A percentile compares a stretch with the other conserved stretches of the same genome.
These are phyloP conservation scores for Mesitornis unicolor DNA, from an alignment of 2,113 vertebrate genomes.

Conservation along the genomic window DNA sequence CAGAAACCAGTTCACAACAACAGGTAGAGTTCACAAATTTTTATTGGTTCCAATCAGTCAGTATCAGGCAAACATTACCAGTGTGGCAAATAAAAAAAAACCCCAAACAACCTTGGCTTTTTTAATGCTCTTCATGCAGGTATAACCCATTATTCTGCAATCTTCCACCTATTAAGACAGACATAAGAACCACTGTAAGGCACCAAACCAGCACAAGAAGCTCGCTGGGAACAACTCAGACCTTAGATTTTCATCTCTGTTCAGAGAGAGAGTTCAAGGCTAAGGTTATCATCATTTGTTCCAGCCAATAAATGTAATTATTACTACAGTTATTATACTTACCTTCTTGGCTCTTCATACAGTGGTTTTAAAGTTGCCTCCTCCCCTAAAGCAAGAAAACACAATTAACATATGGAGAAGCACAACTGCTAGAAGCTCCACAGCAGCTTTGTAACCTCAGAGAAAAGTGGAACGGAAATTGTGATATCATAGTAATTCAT, in stretches of 20 bases:
- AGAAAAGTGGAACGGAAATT: conserved; percentile 47
- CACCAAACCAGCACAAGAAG: background rate
- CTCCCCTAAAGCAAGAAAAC: background rate
- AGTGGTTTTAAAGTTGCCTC: background rate
- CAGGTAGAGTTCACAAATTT: background rate
- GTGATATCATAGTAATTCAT: conserved; percentile 65
- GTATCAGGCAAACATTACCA: background rate
- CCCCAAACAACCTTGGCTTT: accelerated
- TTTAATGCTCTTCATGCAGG: background rate
- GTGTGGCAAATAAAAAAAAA: background rate
- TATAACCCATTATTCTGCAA: background rate
- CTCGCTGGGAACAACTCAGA: conserved; percentile 68
- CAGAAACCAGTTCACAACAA: background rate
- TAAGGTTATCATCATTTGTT: conserved; percentile 73
- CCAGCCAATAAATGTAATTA: background rate
- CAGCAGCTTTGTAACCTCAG: conserved; percentile 59
- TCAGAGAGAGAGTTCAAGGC: conserved; percentile 84
- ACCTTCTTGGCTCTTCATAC: background rate
- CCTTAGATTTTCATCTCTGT: conserved; percentile 73
- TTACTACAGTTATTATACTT: background rate
- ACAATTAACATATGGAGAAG: background rate
- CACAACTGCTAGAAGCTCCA: background rate
- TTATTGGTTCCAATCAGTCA: conserved; percentile 1
- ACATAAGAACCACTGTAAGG: background rate
- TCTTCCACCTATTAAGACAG: conserved; percentile 11